phyloP scores from a whole-genome alignment of 2,113 vertebrate genomes.

The Atractosteus spatula region DNA sequence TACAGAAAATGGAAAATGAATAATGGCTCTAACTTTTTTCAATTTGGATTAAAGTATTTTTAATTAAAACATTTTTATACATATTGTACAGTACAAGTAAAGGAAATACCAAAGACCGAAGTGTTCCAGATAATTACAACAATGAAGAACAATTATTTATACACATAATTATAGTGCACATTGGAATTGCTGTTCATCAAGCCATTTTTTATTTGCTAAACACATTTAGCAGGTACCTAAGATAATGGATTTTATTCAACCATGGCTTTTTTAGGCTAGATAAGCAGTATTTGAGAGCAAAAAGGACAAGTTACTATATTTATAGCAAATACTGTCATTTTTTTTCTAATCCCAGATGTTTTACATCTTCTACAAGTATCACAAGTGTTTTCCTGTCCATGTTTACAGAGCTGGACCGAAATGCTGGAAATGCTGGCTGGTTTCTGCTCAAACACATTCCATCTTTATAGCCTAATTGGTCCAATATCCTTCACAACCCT shows the following conservation, averaged over 20 bases:
- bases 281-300: slow-evolving; percentile 1
- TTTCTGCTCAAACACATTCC: slow-evolving; percentile 44
- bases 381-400: slow-evolving; percentile 39
- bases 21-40: no score
- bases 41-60: no score
- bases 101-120: no score
- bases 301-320: neutral
- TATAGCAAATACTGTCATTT: neutral
- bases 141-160: no score
- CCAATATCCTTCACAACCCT: slow-evolving; percentile 37
- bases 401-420: slow-evolving; percentile 53
- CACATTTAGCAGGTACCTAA: neutral
- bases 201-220: neutral
- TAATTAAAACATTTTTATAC: no score
- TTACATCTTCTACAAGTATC: slow-evolving; percentile 35
- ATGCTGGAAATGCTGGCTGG: slow-evolving; percentile 34
- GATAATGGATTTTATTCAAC: neutral
- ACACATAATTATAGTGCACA: neutral
- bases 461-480: slow-evolving; percentile 41
- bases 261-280: neutral
- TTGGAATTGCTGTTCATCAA: neutral
- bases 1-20: no score
- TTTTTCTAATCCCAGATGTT: slow-evolving; percentile 41
- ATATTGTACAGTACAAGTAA: no score
- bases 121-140: no score